Evolutionary conservation across 2,113 vertebrate genomes (phyloP), one percentile per base, ranked within the genome.

Genomic region (Papio anubis): DNA sequence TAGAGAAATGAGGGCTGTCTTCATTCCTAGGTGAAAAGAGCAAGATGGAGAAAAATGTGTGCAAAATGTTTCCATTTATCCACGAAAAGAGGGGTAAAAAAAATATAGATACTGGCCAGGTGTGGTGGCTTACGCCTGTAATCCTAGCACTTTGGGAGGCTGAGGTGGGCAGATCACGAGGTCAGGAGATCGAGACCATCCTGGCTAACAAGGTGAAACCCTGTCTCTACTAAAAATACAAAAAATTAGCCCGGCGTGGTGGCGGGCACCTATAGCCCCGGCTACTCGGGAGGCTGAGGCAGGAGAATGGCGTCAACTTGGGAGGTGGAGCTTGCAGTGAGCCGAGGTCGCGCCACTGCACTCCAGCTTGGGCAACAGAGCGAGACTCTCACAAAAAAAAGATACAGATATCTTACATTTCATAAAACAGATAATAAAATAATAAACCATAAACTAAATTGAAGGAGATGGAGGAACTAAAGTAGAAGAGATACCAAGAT

Each of bases 291-390:
- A 55, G 52, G 52, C 52, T 55, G 17, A 55, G 52, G 52, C 17
- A 55, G 17, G 17, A 55, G 52, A 55, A 55, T 7, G 52, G 52
- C 6, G 17, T 55, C 6, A 55, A 20, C 6, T 2, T 2, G 6
- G 52, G 52, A 55, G 17, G 52, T 5, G 6, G 52, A 55, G 52
- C 17, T 55, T 55, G 17, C 52, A 55, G 17, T 55, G 17, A 55
- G 52, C 52, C 6, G 0, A 55, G 52, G 6, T 55, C 1, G 0
- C 0, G 0, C 52, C 52, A 55, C 52, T 55, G 52, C 52, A 55
- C 52, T 55, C 52, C 52, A 55, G 52, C 17, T 18, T 55, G 52
- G 52, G 52, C 6, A 0, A 55, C 17, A 20, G 52, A 20, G 52
- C 1, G 1, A 55, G 52, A 20, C 18, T 55, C 52, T 55, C 52